Evolutionary conservation across 2,888 invertebrate genomes (phyloP), one percentile per base, ranked within the genome.

Genomic region (Augochlorella aurata): DNA sequence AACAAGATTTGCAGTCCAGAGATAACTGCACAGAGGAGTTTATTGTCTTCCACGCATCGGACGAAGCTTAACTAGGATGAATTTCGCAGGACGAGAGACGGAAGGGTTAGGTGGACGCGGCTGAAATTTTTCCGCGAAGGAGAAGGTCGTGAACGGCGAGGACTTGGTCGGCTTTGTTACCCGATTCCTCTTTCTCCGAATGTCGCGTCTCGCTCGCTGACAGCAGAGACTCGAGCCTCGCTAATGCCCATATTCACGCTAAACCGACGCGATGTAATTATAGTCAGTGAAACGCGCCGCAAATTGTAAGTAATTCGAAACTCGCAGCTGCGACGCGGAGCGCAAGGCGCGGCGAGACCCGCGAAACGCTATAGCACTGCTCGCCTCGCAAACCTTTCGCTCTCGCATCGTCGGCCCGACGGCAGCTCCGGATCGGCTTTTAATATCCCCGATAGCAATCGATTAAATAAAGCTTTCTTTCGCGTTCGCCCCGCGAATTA

Each of bases 281-380:
- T 50, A 44, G 38, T 29, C n/a, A 10, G 9, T 24, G 12, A 45
- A 58, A 16, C 24, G 18, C n/a, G 14, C 61, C 0, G 18, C 72
- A 29, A 61, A 61, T 61, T 29, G 18, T 67, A n/a, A 50, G 75
- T 76, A 76, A 76, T 66, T 52, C 24, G 75, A 79, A 54, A 70
- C 76, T 65, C 58, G 73, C 52, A 58, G 68, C 74, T 58, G 45
- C 66, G 74, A 80, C 47, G 63, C 4, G n/a, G 14, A 75, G 67
- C 79, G 72, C 68, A 75, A 82, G 79, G 70, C 45, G n/a, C 45
- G 69, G 50, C 52, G 44, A 61, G 72, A 82, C 77, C 77, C 73
- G 49, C 45, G 76, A 81, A 81, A 81, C 45, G 77, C 73, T 81
- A 81, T 81, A 74, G 81, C 67, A 14, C 50, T 8, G 61, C 63